These are phyloP conservation scores for Caenorhabditis sinica DNA, from an alignment of 2,888 invertebrate genomes.

Conservation along the genomic window DNA sequence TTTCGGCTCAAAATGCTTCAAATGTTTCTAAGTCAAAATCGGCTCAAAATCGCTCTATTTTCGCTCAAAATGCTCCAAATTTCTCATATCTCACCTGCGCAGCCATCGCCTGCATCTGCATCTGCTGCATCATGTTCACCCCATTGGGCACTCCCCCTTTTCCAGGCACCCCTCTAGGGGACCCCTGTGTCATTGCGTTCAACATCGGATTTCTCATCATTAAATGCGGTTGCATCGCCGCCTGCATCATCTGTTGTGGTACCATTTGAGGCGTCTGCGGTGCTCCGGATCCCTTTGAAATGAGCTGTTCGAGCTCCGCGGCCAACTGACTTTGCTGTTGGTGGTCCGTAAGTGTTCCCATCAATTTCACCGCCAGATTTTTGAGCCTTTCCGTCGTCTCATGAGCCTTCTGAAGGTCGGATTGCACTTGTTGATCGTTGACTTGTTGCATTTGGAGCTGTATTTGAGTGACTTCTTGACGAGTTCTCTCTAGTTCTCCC, in stretches of 20 bases:
- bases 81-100: background rate
- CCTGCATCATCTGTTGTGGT: slow-evolving; percentile 47
- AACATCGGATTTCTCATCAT: slow-evolving; percentile 68
- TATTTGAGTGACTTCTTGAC: slow-evolving; percentile 37
- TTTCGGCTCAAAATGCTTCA: no score
- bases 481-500: slow-evolving; percentile 40
- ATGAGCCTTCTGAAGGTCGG: slow-evolving; percentile 30
- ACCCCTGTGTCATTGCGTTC: slow-evolving; percentile 41
- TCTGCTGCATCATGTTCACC: slow-evolving; percentile 54
- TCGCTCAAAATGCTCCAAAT: no score
- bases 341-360: slow-evolving; percentile 22
- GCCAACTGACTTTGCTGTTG: slow-evolving; percentile 31
- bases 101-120: slow-evolving; percentile 47
- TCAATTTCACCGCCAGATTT: slow-evolving; percentile 23
- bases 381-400: slow-evolving; percentile 55
- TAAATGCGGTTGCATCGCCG: slow-evolving; percentile 60
- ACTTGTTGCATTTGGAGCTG: slow-evolving; percentile 46
- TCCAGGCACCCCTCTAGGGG: slow-evolving; percentile 54
- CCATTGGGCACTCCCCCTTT: slow-evolving; percentile 53
- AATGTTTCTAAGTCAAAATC: no score
- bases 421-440: slow-evolving; percentile 11
- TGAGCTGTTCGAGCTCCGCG: slow-evolving; percentile 26
- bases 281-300: background rate
- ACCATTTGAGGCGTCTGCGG: slow-evolving; percentile 19
- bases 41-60: no score